Conservation (phyloP, 2,888 invertebrate species). For the Fragum sueziense region DNA sequence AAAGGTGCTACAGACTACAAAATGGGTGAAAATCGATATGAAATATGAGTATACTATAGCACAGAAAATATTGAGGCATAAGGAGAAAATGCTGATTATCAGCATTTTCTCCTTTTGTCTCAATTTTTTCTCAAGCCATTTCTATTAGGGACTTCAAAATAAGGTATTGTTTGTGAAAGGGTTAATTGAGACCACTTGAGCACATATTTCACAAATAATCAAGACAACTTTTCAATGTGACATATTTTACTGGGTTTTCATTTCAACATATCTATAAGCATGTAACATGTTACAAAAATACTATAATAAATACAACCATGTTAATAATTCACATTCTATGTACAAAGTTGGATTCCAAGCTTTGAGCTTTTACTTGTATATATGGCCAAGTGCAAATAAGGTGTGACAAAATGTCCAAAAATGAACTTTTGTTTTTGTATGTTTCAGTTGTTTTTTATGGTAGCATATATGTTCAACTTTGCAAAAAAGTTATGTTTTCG, state of each 20-base stretch:
- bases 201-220: not conserved
- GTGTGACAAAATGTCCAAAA: too few species aligned
- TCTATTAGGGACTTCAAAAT: too few species aligned
- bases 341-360: not conserved
- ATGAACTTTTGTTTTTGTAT: too few species aligned
- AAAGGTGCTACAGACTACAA: not conserved
- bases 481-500: too few species aligned
- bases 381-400: too few species aligned
- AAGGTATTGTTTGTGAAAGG: too few species aligned
- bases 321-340: not conserved
- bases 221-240: not conserved
- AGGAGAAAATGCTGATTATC: not conserved
- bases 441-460: too few species aligned
- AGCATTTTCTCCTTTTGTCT: not conserved
- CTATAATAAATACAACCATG: not conserved
- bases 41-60: not conserved
- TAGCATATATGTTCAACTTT: too few species aligned
- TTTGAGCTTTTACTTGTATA: too few species aligned
- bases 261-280: slow-evolving; percentile 6
- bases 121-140: not conserved
- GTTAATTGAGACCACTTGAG: not conserved
- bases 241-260: not conserved
- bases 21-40: not conserved
- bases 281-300: not conserved
- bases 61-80: not conserved